These are phyloP conservation scores for Tinea semifulvella DNA, from an alignment of 2,888 invertebrate genomes.

Conservation along the genomic window DNA sequence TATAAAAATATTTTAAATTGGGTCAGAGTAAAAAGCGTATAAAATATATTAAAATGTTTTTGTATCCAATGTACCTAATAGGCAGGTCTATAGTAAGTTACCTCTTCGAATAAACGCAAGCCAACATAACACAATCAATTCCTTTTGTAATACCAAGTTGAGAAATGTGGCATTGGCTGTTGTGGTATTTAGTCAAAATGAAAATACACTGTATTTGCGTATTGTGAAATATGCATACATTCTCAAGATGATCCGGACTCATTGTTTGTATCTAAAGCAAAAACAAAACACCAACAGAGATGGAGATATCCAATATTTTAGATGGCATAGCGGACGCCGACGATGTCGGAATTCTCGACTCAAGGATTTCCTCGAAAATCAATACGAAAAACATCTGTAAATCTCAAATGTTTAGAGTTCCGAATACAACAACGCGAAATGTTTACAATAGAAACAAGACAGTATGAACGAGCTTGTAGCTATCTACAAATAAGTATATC, in stretches of 20 bases:
- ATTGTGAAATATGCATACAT: constrained; percentile 59
- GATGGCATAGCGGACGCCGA: constrained; percentile 65
- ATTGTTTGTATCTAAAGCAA: constrained; percentile 60
- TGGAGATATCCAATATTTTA: constrained; percentile 68
- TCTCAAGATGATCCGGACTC: constrained; percentile 59
- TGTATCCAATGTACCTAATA: too few species aligned
- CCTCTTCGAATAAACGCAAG: too few species aligned
- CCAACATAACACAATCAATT: too few species aligned
- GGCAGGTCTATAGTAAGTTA: too few species aligned
- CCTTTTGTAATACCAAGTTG: too few species aligned
- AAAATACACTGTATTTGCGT: constrained; percentile 16
- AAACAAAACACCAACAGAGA: constrained; percentile 59
- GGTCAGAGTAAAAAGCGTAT: too few species aligned
- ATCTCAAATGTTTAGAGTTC: constrained; percentile 32
- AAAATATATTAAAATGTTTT: too few species aligned
- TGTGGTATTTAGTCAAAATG: background rate
- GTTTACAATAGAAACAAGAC: constrained; percentile 38
- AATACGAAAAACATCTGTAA: constrained; percentile 34
- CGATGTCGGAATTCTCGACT: constrained; percentile 57
- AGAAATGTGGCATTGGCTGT: background rate
- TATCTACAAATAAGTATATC: background rate
- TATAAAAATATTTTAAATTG: too few species aligned
- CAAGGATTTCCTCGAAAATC: constrained; percentile 39
- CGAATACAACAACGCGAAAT: constrained; percentile 44
- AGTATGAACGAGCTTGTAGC: background rate